Conservation (phyloP, 2,113 vertebrate genomes). For the Solea senegalensis region DNA sequence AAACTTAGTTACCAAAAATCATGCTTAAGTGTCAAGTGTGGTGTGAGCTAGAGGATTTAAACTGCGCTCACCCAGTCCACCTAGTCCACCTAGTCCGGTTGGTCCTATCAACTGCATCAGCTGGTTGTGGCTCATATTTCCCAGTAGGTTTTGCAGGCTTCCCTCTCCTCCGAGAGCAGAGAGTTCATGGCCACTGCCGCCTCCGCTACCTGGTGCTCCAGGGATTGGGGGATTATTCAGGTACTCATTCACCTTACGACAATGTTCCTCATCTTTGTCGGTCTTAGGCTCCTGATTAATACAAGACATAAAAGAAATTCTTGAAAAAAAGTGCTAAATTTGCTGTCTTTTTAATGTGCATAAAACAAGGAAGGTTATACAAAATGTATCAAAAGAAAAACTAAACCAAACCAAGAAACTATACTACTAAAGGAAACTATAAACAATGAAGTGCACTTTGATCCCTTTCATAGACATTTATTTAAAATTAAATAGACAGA, state of each 20-base stretch:
- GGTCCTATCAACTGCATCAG: constrained; percentile 99
- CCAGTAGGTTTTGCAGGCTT: constrained; percentile 96
- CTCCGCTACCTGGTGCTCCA: constrained; percentile 87
- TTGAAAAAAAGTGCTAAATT: not conserved
- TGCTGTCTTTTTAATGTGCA: too few relatives aligned
- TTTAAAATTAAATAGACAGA: too few relatives aligned
- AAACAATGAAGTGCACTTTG: too few relatives aligned
- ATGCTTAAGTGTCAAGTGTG: too few relatives aligned
- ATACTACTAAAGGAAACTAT: too few relatives aligned
- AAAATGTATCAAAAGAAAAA: too few relatives aligned
- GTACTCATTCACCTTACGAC: constrained; percentile 95
- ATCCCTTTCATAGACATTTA: too few relatives aligned
- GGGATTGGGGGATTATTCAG: constrained; percentile 97
- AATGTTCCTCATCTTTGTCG: constrained; percentile 94
- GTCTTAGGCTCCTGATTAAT: constrained; percentile 90
- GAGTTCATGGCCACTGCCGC: constrained; percentile 89
- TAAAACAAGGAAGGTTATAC: too few relatives aligned
- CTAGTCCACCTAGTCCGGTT: constrained; percentile 91
- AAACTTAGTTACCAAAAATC: not conserved
- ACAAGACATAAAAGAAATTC: not conserved
- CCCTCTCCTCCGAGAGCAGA: constrained; percentile 94
- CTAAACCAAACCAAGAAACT: too few relatives aligned
- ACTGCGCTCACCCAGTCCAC: constrained; percentile 78
- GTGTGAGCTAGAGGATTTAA: not conserved
- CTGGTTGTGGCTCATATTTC: constrained; percentile 99